phyloP scores from a whole-genome alignment of 2,113 vertebrate species.

The Scopus umbretta region DNA sequence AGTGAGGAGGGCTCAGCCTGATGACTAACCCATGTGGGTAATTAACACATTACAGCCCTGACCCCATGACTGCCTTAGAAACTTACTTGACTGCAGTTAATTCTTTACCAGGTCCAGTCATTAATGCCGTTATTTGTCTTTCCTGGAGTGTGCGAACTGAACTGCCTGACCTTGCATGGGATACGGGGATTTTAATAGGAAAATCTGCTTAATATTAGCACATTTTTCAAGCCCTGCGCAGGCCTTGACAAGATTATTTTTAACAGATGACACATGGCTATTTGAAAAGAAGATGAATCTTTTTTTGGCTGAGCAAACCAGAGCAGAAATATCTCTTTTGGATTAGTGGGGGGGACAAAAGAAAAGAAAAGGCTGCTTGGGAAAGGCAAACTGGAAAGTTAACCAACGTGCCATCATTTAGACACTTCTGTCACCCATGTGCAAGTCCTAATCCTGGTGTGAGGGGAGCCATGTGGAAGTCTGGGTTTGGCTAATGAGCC shows the following conservation, averaged over 20 bases:
- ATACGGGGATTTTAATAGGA: not conserved
- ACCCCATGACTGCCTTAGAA: not conserved
- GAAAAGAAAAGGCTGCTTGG: not conserved
- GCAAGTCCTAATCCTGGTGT: not conserved
- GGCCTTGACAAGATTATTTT: slow-evolving; percentile 42
- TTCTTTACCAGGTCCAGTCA: not conserved
- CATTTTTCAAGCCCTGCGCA: slow-evolving; percentile 6
- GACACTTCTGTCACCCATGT: not conserved
- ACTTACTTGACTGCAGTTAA: not conserved
- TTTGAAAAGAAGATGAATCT: slow-evolving; percentile 15
- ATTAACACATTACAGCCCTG: slow-evolving; percentile 25
- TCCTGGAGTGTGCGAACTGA: not conserved
- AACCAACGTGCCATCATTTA: not conserved
- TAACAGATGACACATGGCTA: slow-evolving; percentile 13
- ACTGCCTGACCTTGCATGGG: not conserved
- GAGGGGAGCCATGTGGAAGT: not conserved
- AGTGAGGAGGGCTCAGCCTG: not conserved
- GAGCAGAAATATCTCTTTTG: not conserved
- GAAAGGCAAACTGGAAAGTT: not conserved
- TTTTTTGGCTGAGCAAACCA: not conserved
- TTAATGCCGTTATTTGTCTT: not conserved
- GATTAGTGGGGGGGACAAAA: not conserved
- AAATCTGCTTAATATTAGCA: slow-evolving; percentile 59
- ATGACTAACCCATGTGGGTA: not conserved
- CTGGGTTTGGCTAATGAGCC: not conserved